These are phyloP conservation scores for Melanotaenia trifasciata DNA, from an alignment of 2,797 vertebrate species.

Conservation along the genomic window DNA sequence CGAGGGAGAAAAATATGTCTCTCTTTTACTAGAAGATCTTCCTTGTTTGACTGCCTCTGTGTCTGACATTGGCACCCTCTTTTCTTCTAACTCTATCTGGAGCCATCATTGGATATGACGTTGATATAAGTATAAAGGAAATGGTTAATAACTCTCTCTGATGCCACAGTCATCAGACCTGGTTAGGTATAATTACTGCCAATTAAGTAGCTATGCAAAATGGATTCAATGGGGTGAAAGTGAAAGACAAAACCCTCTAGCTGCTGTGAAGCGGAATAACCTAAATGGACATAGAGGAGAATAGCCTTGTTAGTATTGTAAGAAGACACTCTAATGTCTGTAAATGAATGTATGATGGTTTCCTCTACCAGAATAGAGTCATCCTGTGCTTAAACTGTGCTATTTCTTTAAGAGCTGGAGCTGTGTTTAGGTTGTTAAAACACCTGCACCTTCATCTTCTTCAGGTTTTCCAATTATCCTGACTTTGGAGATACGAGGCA, in stretches of 20 bases:
- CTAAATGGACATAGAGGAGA: conserved; percentile 39
- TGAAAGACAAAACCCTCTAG: conserved; percentile 23
- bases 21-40: conserved; percentile 30
- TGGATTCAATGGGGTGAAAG: conserved; percentile 47
- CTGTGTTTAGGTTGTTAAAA: conserved; percentile 21
- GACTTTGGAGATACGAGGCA: conserved; percentile 46
- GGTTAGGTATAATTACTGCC: conserved; percentile 65
- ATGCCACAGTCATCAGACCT: conserved; percentile 59
- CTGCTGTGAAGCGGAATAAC: conserved; percentile 2
- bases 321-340: conserved; percentile 3
- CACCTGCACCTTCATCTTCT: conserved; percentile 59
- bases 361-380: conserved; percentile 38
- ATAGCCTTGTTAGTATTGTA: conserved; percentile 3
- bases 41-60: conserved; percentile 26
- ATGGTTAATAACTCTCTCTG: conserved; percentile 54
- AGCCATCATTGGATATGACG: conserved; percentile 11
- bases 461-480: conserved; percentile 57
- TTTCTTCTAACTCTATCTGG: neutral
- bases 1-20: neutral
- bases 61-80: conserved; percentile 1
- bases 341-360: conserved; percentile 25
- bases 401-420: conserved; percentile 47
- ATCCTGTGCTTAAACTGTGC: conserved; percentile 23
- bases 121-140: conserved; percentile 36
- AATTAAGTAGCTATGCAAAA: conserved; percentile 58